Evolutionary conservation across 2,113 vertebrate species (phyloP).

Genomic region (Zosterops japonicus): DNA sequence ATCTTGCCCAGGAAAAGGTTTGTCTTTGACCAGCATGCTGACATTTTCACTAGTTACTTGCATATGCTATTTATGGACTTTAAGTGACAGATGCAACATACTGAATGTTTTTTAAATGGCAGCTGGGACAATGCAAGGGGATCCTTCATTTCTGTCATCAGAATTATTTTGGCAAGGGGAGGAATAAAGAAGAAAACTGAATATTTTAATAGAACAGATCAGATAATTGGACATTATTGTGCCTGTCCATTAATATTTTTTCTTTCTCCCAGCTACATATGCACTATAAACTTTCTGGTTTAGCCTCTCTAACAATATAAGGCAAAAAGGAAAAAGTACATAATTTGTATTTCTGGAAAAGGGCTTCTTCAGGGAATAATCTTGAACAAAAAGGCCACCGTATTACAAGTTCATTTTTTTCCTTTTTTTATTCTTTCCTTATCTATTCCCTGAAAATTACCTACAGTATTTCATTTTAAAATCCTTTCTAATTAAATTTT

Average conservation of each 20-base stretch:
- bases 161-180: neutral
- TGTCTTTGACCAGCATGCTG: neutral
- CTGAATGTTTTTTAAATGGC: neutral
- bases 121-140: neutral
- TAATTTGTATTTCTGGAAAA: neutral
- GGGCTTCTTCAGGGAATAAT: conserved; percentile 27
- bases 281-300: neutral
- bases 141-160: neutral
- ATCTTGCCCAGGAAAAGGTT: conserved; percentile 17
- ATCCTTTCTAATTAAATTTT: neutral
- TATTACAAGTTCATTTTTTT: neutral
- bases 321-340: neutral
- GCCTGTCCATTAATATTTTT: neutral
- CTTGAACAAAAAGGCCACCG: conserved; percentile 9
- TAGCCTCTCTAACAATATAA: neutral
- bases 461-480: neutral
- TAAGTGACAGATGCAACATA: neutral
- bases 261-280: neutral
- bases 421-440: neutral
- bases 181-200: neutral
- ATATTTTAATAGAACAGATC: neutral
- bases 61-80: neutral
- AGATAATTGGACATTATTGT: neutral
- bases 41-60: neutral
- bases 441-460: neutral